Evolutionary conservation across 2,797 vertebrate species (phyloP).

Genomic region (Mormyrus proboscirostris): DNA sequence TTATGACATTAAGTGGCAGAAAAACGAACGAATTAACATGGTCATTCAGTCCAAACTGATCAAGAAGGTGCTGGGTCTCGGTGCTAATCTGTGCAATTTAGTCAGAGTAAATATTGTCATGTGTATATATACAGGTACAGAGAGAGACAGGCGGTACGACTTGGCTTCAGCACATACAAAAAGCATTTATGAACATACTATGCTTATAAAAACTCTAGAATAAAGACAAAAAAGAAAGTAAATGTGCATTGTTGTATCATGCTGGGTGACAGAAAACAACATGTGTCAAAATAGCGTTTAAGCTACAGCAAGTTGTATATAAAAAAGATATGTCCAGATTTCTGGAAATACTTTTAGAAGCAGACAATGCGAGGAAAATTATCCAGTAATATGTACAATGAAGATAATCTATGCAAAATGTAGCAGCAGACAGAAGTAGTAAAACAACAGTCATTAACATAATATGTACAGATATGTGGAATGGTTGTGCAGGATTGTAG

Average conservation of each 20-base stretch:
- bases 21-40: neutral
- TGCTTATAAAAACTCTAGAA: neutral
- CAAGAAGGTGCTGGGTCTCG: neutral
- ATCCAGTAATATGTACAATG: neutral
- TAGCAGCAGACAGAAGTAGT: neutral
- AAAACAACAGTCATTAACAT: neutral
- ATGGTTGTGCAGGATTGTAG: neutral
- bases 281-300: neutral
- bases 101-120: neutral
- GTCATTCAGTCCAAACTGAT: neutral
- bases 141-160: neutral
- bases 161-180: neutral
- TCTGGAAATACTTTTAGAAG: too few species aligned
- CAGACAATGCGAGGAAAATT: neutral
- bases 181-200: neutral
- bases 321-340: neutral
- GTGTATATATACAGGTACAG: neutral
- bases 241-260: neutral
- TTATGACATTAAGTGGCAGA: neutral
- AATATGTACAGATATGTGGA: neutral
- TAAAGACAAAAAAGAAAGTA: neutral
- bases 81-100: too few species aligned
- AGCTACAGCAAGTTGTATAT: neutral
- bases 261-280: neutral
- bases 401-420: neutral